These are phyloP conservation scores for Trissolcus brochymenae DNA, from an alignment of 2,888 invertebrate species.

Conservation along the genomic window DNA sequence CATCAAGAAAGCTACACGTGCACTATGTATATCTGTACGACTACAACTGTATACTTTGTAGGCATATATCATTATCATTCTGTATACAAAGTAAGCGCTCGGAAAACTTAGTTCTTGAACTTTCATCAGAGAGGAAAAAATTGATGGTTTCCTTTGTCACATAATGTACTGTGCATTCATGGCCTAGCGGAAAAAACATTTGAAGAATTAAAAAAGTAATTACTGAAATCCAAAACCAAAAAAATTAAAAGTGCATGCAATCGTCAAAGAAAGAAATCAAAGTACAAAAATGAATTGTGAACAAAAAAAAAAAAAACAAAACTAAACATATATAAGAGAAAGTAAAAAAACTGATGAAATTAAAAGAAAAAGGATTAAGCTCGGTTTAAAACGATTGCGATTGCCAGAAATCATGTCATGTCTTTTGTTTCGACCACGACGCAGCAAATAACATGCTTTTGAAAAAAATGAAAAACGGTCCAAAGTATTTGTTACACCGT, in stretches of 20 bases:
- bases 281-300: conserved; percentile 3
- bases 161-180: conserved; percentile 31
- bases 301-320: neutral
- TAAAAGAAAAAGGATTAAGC: conserved; percentile 26
- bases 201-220: conserved; percentile 8
- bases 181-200: conserved; percentile 17
- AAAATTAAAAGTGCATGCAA: no score
- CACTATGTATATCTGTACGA: conserved; percentile 29
- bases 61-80: conserved; percentile 34
- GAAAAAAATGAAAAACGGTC: conserved; percentile 16
- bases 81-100: conserved; percentile 42
- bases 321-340: neutral
- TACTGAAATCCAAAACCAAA: neutral
- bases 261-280: neutral
- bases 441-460: conserved; percentile 43
- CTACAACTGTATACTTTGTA: conserved; percentile 22
- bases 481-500: conserved; percentile 61
- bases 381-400: conserved; percentile 27
- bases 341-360: conserved; percentile 1
- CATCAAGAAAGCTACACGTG: conserved; percentile 30
- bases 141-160: no score
- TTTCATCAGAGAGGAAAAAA: no score
- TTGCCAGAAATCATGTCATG: conserved; percentile 31
- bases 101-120: conserved; percentile 17
- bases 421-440: conserved; percentile 15